These are phyloP conservation scores for Odontothrips loti DNA, from an alignment of 2,888 invertebrate genomes.

Conservation along the genomic window DNA sequence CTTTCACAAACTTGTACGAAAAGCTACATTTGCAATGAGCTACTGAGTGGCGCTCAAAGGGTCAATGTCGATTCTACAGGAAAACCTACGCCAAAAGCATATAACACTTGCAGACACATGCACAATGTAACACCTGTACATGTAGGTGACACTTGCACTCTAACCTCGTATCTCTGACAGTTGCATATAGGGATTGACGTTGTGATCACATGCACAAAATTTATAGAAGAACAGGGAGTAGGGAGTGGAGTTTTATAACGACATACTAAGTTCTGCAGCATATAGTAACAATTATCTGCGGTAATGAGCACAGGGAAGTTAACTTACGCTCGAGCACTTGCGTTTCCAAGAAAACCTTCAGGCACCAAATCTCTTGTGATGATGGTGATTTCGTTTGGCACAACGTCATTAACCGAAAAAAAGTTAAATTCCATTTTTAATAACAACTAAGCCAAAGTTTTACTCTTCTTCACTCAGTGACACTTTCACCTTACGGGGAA, in stretches of 20 bases:
- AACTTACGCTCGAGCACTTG: constrained; percentile 36
- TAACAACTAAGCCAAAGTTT: not conserved
- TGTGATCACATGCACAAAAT: no score
- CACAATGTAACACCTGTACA: no score
- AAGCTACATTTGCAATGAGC: no score
- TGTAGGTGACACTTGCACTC: no score
- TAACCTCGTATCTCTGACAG: no score
- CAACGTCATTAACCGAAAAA: constrained; percentile 37
- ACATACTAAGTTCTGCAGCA: not conserved
- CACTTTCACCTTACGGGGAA: not conserved
- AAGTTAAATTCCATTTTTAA: constrained; percentile 40
- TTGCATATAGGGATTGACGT: no score
- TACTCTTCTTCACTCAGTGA: not conserved
- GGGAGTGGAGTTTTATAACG: no score
- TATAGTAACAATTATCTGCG: not conserved
- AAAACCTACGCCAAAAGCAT: no score
- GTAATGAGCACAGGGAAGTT: not conserved
- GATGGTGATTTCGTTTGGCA: constrained; percentile 37
- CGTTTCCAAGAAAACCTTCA: constrained; percentile 36
- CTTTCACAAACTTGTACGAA: not conserved
- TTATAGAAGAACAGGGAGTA: no score
- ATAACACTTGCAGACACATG: no score
- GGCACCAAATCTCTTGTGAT: constrained; percentile 37
- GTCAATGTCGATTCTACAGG: no score
- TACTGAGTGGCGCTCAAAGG: no score